Evolutionary conservation across 2,113 vertebrate species (phyloP), one percentile per base, ranked within the genome.

Genomic region (Otolemur garnettii): DNA sequence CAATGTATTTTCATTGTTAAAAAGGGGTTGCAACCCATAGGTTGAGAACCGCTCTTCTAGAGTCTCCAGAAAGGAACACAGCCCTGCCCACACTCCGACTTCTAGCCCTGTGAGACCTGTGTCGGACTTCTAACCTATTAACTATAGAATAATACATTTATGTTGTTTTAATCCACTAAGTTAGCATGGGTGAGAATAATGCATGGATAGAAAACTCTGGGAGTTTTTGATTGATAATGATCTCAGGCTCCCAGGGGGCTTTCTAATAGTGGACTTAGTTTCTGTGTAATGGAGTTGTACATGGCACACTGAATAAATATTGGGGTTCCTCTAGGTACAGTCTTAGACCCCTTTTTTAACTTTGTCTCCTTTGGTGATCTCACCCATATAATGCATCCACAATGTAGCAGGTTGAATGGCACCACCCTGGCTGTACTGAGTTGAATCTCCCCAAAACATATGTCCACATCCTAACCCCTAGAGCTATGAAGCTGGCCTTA

Each of bases 161-260:
- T n/a, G 30, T 42, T 94, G 35, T 92, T 83, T 90, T 86, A 96
- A 78, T 21, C 30, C 24, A 92, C 55, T 50, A 53, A 38, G 12
- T 93, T 93, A 38, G 45, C 42, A 72, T 33, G 35, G 33, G 18
- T 66, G 15, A 83, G 53, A 93, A 64, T 35, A 72, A 94, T 50
- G 62, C 82, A 60, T 69, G 59, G 83, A 87, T 90, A 33, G 55
- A 28, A 95, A 87, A 90, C 33, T 87, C 26, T 42, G 50, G 55
- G 38, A 53, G 7, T 87, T 93, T 94, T 64, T 92, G 75, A 87
- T 33, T 95, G 38, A 83, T 87, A 72, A 71, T 75, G 45, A 93
- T 45, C 53, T 89, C 28, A 88, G 55, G 69, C 2, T 83, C 38
- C 60, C 55, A 89, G 93, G 62, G 33, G 93, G 79, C 4, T 57